These are phyloP conservation scores for Sycophaga agraensis DNA, from an alignment of 1,140 invertebrate genomes.

Conservation along the genomic window DNA sequence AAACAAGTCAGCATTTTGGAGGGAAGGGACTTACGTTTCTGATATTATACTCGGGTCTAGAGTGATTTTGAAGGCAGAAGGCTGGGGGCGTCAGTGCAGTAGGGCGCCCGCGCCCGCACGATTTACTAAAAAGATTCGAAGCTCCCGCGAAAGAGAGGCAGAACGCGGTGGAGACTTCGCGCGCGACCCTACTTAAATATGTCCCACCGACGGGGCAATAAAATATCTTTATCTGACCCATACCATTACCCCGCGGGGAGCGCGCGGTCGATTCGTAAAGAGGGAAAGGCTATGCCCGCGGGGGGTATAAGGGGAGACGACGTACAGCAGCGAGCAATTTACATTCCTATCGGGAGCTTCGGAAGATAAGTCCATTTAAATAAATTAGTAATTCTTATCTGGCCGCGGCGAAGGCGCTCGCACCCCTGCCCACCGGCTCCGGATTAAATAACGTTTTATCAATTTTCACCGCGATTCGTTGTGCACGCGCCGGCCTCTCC, in stretches of 20 bases:
- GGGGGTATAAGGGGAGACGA: background rate
- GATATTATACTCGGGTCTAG: too few species aligned
- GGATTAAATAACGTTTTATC: slow-evolving; percentile 60
- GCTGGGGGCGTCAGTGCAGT: too few species aligned
- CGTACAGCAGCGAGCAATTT: slow-evolving; percentile 54
- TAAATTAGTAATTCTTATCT: slow-evolving; percentile 60
- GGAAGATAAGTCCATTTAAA: slow-evolving; percentile 60
- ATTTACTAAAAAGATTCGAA: too few species aligned
- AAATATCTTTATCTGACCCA: slow-evolving; percentile 59
- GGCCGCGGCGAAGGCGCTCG: slow-evolving; percentile 31
- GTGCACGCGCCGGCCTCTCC: slow-evolving; percentile 28
- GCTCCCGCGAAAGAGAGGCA: too few species aligned
- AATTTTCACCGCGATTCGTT: slow-evolving; percentile 57
- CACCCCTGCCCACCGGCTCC: background rate
- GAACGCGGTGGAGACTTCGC: background rate
- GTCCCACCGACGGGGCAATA: slow-evolving; percentile 55
- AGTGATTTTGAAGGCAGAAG: too few species aligned
- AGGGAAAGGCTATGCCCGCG: background rate
- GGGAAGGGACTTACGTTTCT: too few species aligned
- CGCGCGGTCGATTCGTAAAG: slow-evolving; percentile 46
- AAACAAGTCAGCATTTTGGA: too few species aligned
- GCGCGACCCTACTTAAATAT: slow-evolving; percentile 52
- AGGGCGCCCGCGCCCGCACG: too few species aligned
- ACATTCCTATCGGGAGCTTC: slow-evolving; percentile 58
- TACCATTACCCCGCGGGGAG: slow-evolving; percentile 53